A percentile compares a stretch with the other conserved stretches of the same genome.
Conservation (phyloP, 2,888 invertebrate genomes). For the Synanthedon myopaeformis region DNA sequence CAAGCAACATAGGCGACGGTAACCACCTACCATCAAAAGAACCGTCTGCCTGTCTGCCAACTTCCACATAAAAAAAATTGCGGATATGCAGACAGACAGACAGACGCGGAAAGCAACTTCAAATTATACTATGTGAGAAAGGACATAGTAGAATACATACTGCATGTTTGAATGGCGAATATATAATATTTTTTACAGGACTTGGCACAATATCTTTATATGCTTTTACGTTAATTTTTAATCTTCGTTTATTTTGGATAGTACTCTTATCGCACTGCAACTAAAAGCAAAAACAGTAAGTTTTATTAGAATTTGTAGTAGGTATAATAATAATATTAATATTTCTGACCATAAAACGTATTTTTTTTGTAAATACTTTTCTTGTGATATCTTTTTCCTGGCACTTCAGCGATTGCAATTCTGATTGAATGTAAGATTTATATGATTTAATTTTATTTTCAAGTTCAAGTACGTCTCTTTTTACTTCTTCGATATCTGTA, state of each 20-base stretch:
- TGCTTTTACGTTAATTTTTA: constrained; percentile 19
- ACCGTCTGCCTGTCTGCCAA: too few relatives aligned
- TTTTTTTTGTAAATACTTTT: neutral
- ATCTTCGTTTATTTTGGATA: neutral
- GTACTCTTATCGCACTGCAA: neutral
- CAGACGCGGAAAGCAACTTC: too few relatives aligned
- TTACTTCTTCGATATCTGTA: neutral
- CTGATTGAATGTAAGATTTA: neutral
- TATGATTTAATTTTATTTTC: neutral
- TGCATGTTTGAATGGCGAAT: constrained; percentile 41
- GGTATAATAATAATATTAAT: neutral
- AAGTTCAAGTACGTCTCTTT: neutral
- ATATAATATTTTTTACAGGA: constrained; percentile 43
- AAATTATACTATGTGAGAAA: too few relatives aligned
- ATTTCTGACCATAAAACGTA: neutral
- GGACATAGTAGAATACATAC: constrained; percentile 19
- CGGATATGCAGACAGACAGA: too few relatives aligned
- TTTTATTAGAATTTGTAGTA: neutral
- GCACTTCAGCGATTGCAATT: neutral
- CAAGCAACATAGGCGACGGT: too few relatives aligned
- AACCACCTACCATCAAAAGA: too few relatives aligned
- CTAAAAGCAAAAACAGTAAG: too few relatives aligned
- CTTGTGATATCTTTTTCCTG: constrained; percentile 1
- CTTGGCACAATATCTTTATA: constrained; percentile 45
- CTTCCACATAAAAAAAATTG: too few relatives aligned